phyloP scores from a whole-genome alignment of 64 coral and sea anemone species.

The Hydrozoanthus tunicans region DNA sequence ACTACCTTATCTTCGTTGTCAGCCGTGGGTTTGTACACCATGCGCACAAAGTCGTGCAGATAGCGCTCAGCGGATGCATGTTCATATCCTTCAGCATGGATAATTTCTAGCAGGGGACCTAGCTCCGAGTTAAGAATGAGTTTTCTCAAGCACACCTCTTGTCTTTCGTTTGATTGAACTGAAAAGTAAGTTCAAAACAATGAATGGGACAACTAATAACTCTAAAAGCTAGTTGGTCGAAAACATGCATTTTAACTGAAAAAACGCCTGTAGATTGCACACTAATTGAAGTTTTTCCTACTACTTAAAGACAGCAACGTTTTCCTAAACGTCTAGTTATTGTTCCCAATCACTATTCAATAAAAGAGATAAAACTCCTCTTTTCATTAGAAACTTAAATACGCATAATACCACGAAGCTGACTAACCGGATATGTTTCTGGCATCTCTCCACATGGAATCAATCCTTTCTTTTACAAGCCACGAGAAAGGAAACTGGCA shows the following conservation, averaged over 20 bases:
- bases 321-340: too few species aligned
- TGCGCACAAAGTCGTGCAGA: conserved; percentile 21
- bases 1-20: conserved; percentile 27
- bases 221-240: too few species aligned
- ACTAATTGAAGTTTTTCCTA: too few species aligned
- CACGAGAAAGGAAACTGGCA: conserved; percentile 83
- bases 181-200: not conserved
- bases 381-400: too few species aligned
- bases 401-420: not conserved
- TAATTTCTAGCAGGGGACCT: conserved; percentile 27
- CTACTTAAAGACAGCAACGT: too few species aligned
- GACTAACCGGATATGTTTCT: conserved; percentile 49
- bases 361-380: too few species aligned
- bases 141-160: not conserved
- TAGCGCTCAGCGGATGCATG: conserved; percentile 7
- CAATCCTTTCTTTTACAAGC: conserved; percentile 71
- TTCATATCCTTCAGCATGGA: conserved; percentile 8
- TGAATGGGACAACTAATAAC: too few species aligned
- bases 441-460: conserved; percentile 65
- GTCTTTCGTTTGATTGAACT: conserved; percentile 6
- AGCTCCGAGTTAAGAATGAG: conserved; percentile 19
- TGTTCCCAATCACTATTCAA: too few species aligned
- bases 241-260: too few species aligned
- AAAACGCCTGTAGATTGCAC: too few species aligned
- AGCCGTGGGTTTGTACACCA: conserved; percentile 22